These are phyloP conservation scores for Aldabrachelys gigantea DNA, from an alignment of 2,113 vertebrate species.

Conservation along the genomic window DNA sequence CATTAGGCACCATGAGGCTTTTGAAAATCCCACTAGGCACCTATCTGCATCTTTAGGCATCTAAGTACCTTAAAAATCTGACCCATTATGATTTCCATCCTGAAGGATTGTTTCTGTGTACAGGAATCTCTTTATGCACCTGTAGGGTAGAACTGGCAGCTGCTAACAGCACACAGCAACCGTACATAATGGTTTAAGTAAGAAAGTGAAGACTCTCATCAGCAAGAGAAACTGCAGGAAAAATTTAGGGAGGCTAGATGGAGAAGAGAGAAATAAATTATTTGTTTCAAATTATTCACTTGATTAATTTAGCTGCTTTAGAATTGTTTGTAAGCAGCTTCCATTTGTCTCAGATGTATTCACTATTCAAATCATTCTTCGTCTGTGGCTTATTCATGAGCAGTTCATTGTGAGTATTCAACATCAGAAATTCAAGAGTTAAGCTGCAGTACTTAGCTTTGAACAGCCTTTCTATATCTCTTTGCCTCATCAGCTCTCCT, in stretches of 20 bases:
- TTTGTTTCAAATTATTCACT: neutral
- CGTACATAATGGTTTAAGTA: neutral
- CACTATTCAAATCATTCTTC: neutral
- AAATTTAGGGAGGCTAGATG: neutral
- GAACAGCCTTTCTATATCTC: neutral
- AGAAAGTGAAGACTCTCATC: neutral
- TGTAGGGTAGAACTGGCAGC: neutral
- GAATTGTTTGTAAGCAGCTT: neutral
- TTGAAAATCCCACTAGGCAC: neutral
- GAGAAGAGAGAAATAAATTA: neutral
- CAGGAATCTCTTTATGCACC: neutral
- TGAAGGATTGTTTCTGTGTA: neutral
- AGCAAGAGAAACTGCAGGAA: neutral
- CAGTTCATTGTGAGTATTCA: slow-evolving; percentile 9
- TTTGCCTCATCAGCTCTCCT: slow-evolving; percentile 43
- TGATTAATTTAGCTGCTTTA: slow-evolving; percentile 24
- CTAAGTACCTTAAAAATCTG: neutral
- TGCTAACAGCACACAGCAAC: neutral
- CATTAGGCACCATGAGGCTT: neutral
- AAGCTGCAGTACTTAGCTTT: neutral
- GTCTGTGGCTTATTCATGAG: slow-evolving; percentile 9
- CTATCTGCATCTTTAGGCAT: neutral
- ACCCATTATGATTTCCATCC: neutral
- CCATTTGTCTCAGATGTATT: neutral
- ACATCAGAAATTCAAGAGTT: neutral